phyloP scores from a whole-genome alignment of 2,888 invertebrate species.

The Chirona hameri region DNA sequence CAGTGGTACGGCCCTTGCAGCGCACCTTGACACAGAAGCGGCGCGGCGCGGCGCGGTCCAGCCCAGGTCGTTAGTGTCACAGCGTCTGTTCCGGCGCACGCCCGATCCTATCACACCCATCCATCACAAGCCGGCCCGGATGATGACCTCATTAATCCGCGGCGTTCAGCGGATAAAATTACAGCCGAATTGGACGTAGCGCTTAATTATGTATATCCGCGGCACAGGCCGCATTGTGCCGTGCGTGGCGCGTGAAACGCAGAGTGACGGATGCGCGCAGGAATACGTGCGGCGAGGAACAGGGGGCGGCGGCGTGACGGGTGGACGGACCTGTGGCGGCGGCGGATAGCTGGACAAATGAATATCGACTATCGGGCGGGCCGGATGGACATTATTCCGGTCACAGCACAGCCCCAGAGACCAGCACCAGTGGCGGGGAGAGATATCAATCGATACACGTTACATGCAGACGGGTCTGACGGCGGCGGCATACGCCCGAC shows the following conservation, averaged over 20 bases:
- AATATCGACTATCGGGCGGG: too few species aligned
- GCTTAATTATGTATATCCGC: neutral
- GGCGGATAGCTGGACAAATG: too few species aligned
- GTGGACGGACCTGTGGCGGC: too few species aligned
- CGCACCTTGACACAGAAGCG: neutral
- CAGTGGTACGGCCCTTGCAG: neutral
- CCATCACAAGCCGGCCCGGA: slow-evolving; percentile 2
- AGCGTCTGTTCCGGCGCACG: neutral
- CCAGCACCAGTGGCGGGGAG: too few species aligned
- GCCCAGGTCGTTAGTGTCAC: neutral
- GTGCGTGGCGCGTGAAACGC: neutral
- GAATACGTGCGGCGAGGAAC: neutral
- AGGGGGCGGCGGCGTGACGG: neutral
- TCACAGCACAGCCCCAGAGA: too few species aligned
- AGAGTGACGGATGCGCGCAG: too few species aligned
- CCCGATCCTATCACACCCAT: neutral
- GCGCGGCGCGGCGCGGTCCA: neutral
- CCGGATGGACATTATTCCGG: too few species aligned
- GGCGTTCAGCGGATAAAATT: slow-evolving; percentile 5
- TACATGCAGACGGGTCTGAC: too few species aligned
- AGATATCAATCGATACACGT: too few species aligned
- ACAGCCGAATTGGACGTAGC: slow-evolving; percentile 4
- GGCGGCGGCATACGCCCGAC: too few species aligned
- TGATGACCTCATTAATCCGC: slow-evolving; percentile 24
- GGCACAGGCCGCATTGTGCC: neutral